Evolutionary conservation across 2,113 vertebrate genomes (phyloP).

Genomic region (Sinosuthora webbiana): DNA sequence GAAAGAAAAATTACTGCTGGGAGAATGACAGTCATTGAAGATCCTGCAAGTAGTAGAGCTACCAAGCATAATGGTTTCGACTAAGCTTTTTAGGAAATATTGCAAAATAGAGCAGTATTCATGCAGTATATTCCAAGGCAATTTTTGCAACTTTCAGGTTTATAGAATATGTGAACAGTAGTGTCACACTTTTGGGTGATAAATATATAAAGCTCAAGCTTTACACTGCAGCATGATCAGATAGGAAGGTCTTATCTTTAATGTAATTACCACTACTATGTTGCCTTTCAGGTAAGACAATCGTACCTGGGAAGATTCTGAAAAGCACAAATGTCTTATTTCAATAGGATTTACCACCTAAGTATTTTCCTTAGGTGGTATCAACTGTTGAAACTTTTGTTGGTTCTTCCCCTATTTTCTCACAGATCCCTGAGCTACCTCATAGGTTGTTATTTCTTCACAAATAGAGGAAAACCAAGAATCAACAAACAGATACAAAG

Average conservation of each 20-base stretch:
- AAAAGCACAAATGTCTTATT: background rate
- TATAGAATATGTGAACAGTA: background rate
- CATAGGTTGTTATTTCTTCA: background rate
- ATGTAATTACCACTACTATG: background rate
- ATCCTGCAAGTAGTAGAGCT: background rate
- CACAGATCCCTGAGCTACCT: background rate
- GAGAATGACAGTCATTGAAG: background rate
- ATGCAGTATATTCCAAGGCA: background rate
- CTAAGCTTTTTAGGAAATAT: background rate
- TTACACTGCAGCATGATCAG: background rate
- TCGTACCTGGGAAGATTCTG: background rate
- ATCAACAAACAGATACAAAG: background rate
- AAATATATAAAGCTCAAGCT: background rate
- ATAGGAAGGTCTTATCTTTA: background rate
- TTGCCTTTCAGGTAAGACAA: background rate
- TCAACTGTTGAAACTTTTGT: background rate
- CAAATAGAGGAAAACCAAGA: background rate
- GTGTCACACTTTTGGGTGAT: background rate
- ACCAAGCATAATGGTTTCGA: background rate
- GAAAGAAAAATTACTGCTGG: slow-evolving; percentile 8
- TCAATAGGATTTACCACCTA: background rate
- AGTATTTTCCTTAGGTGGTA: background rate
- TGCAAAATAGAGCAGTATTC: background rate
- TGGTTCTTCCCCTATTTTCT: background rate
- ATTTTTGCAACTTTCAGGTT: background rate